A percentile compares a stretch with the other conserved stretches of the same genome.
These are phyloP conservation scores for Dromococcyx pavoninus DNA, from an alignment of 2,797 vertebrate genomes.

Conservation along the genomic window DNA sequence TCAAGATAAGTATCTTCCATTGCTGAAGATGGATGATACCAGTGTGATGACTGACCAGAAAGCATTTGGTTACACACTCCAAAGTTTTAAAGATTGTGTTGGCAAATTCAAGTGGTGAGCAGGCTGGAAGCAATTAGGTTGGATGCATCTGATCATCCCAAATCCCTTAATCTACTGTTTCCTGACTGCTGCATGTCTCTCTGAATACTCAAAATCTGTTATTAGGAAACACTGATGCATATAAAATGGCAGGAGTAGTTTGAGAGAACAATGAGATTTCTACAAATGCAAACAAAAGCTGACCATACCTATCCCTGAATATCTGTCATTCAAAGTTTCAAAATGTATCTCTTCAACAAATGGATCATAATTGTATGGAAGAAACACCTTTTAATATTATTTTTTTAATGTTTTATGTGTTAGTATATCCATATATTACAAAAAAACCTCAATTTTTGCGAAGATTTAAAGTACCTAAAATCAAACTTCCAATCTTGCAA, in stretches of 20 bases:
- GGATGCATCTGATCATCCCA: background rate
- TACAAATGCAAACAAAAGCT: background rate
- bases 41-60: background rate
- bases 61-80: rapidly evolving
- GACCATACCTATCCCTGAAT: background rate
- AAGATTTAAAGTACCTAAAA: background rate
- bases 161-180: background rate
- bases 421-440: background rate
- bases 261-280: background rate
- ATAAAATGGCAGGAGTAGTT: background rate
- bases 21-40: background rate
- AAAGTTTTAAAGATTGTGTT: background rate
- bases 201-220: background rate
- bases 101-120: background rate
- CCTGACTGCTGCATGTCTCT: background rate
- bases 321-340: background rate
- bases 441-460: background rate
- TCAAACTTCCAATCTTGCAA: background rate
- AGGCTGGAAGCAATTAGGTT: background rate
- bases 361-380: background rate
- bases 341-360: background rate
- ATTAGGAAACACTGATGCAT: background rate
- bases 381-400: background rate
- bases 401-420: background rate
- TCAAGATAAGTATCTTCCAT: background rate